Evolutionary conservation across 53 echinoderm and acorn worm genomes (phyloP), one percentile per base, ranked within the genome.

Genomic region (Apostichopus leukothele): DNA sequence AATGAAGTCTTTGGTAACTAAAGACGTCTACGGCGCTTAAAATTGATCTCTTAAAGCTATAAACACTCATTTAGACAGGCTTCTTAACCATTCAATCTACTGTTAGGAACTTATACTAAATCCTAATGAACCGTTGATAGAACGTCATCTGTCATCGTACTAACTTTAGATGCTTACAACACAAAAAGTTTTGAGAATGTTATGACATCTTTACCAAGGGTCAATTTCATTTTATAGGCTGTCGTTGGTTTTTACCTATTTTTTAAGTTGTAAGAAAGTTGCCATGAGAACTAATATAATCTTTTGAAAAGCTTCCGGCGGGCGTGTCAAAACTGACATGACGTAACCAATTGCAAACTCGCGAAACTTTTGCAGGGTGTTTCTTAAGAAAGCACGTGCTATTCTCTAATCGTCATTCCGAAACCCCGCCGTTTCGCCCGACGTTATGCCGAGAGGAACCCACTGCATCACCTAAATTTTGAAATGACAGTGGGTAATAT

Each of bases 391-490:
- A 79, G 59, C 81, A 81, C 54, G 59, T 81, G 81, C 22, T 54
- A 59, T 13, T 54, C n/a, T 53, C 22, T 81, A 59, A 14, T 81
- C 19, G 39, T 23, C 22, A 59, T 59, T 81, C 52, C 23, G 22
- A 81, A 57, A 12, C 81, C 81, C 81, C 81, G 81, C 55, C 59
- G 81, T 71, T 11, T 81, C 22, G 81, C 21, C 22, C 81, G 20
- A 81, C 59, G 55, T 81, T 11, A n/a, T 57, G 20, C 23, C 9
- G 59, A 50, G 55, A 21, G 55, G 22, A 14, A 54, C 60, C 51
- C 51, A 79, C 79, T 52, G 52, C 51, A 79, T 53, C 19, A 81
- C 81, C 81, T 81, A 81, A 14, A 81, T 81, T 81, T 81, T 54
- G 81, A 54, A 54, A 54, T 81, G 81, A 77, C 81, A 20, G 54